Base-by-base conservation (phyloP, 2,797 vertebrate species). In the Xenentodon cancila region DNA sequence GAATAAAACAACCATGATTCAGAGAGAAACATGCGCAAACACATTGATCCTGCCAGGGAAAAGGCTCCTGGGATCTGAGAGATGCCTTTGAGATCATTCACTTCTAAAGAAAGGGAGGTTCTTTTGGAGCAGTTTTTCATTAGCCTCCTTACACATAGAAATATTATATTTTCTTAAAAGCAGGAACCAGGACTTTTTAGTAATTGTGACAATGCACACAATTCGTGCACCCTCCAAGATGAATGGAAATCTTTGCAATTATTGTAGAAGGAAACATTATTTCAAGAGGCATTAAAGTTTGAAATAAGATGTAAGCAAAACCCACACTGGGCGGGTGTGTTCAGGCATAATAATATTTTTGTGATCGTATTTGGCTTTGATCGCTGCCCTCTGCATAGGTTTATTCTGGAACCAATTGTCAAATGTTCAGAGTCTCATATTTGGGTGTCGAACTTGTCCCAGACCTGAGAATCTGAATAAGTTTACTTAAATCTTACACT, bases 1-100 rank as follows among this genome's bases (percentile, higher is more conserved):
- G 69, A 84, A 86, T 79, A 61, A 81, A 83, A 76, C 8, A 64
- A 60, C 42, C 15, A 34, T 54, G 73, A 89, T 85, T 88, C 73
- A 61, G 50, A 75, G 19, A 62, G 64, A 81, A 75, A 61, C 66
- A 76, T 1, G 30, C 49, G 59, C 53, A 82, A 54, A 84, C 64
- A 66, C 68, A 76, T 72, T 61, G 56, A 84, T 81, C 71, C 60
- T 63, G 61, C 15, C 52, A 73, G 45, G 43, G 68, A 80, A 53
- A 55, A 64, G 80, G 47, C 79, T 81, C 65, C 18, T 2, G 53
- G 83, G 60, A 72, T 71, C 32, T 67, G 57, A 69, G 16, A 77
- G 56, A 84, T 79, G 77, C 73, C 76, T 82, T 69, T 53, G 19
- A 68, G 45, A 72, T 78, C 51, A 70, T 63, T 75, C 58, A 67